phyloP scores from a whole-genome alignment of 2,888 invertebrate species.

The Pterostichus niger region DNA sequence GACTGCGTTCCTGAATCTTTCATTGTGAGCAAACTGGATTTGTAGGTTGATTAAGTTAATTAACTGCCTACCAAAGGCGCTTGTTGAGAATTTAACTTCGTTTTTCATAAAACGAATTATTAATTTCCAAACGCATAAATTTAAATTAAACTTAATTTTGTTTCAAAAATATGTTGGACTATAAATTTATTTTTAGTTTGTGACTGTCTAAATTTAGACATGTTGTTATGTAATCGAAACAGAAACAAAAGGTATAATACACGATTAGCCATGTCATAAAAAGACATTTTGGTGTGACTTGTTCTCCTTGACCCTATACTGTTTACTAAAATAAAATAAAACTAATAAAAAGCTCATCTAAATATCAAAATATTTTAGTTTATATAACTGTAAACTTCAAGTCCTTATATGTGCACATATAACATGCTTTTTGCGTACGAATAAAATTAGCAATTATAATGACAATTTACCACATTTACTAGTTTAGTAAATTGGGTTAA shows the following conservation, averaged over 20 bases:
- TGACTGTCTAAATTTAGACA: background rate
- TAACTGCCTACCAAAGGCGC: conserved; percentile 24
- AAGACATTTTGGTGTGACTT: background rate
- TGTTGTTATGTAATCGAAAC: conserved; percentile 4
- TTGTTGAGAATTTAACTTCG: conserved; percentile 35
- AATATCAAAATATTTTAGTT: background rate
- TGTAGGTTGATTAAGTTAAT: conserved; percentile 47
- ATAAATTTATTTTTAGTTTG: conserved; percentile 28
- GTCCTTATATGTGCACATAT: background rate
- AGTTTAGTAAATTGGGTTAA: background rate
- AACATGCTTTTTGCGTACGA: background rate
- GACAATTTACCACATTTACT: background rate
- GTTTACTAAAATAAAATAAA: background rate
- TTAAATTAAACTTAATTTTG: background rate
- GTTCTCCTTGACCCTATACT: conserved; percentile 22
- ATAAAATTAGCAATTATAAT: background rate
- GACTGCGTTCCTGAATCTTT: conserved; percentile 41
- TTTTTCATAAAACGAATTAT: conserved; percentile 33
- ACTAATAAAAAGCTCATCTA: background rate
- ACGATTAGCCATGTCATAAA: background rate
- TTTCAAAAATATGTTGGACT: background rate
- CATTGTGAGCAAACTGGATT: conserved; percentile 11
- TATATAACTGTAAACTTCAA: background rate
- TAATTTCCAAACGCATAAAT: background rate
- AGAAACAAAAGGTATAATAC: conserved; percentile 18